phyloP scores from a whole-genome alignment of 2,113 vertebrate genomes.

The Vanacampus margaritifer region DNA sequence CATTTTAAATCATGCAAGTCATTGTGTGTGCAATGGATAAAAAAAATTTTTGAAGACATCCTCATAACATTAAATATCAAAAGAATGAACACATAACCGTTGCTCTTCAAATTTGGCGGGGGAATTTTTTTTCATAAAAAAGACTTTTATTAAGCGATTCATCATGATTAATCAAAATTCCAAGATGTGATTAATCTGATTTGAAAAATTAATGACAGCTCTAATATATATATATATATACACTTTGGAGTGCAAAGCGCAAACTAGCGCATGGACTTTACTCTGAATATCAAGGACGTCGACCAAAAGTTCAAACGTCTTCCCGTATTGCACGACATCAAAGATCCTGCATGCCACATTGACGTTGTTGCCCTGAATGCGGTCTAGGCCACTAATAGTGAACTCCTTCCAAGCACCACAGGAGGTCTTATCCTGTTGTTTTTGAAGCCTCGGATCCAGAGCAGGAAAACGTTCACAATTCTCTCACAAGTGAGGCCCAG shows the following conservation, averaged over 20 bases:
- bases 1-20: no score
- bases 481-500: slow-evolving; percentile 17
- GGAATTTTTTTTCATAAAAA: no score
- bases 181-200: no score
- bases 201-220: no score
- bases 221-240: no score
- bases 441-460: slow-evolving; percentile 21
- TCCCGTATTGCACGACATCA: neutral
- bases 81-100: no score
- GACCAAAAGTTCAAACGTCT: neutral
- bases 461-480: slow-evolving; percentile 34
- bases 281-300: neutral
- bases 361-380: slow-evolving; percentile 15
- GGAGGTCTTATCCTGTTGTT: slow-evolving; percentile 50
- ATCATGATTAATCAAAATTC: no score
- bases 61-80: no score
- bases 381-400: slow-evolving; percentile 2
- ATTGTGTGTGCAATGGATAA: no score
- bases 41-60: no score
- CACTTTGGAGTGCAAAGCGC: neutral
- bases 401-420: slow-evolving; percentile 15
- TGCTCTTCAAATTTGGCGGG: no score
- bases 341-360: neutral
- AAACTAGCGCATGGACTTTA: neutral
- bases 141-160: no score